Evolutionary conservation across 2,113 vertebrate species (phyloP).

Genomic region (Hemicordylus capensis): DNA sequence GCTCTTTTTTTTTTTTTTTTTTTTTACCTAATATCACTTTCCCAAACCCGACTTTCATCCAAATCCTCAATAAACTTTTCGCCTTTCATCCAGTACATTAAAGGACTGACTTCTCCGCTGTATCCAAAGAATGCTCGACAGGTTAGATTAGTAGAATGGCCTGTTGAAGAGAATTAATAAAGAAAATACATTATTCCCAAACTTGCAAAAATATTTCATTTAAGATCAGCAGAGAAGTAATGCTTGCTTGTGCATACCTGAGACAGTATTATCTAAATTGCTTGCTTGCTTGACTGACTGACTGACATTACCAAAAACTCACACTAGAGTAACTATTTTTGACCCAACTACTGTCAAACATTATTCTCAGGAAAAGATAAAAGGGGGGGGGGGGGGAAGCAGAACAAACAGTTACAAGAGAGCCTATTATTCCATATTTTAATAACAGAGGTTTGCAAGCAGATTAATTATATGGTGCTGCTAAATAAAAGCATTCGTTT

Average conservation of each 20-base stretch:
- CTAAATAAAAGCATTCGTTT: background rate
- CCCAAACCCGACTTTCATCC: conserved; percentile 94
- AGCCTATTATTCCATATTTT: background rate
- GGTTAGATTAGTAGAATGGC: conserved; percentile 90
- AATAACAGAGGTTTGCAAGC: background rate
- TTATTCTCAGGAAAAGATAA: background rate
- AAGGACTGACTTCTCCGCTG: conserved; percentile 94
- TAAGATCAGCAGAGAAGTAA: conserved; percentile 23
- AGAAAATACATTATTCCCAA: conserved; percentile 54
- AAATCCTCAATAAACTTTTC: conserved; percentile 99
- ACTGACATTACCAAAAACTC: too few species aligned
- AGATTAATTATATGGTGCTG: background rate
- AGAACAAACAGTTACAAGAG: background rate
- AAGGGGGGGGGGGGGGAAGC: too few species aligned
- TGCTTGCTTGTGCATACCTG: conserved; percentile 17
- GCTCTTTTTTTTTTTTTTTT: conserved; percentile 74
- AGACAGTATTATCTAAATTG: background rate
- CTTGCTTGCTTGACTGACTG: too few species aligned
- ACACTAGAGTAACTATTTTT: conserved; percentile 6
- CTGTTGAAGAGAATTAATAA: conserved; percentile 78
- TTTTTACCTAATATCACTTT: conserved; percentile 96
- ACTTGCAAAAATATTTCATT: background rate
- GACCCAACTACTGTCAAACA: background rate
- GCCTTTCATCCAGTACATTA: conserved; percentile 99
- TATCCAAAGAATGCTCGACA: conserved; percentile 98